phyloP scores from a whole-genome alignment of 2,888 invertebrate species.

The Tetragonisca angustula region DNA sequence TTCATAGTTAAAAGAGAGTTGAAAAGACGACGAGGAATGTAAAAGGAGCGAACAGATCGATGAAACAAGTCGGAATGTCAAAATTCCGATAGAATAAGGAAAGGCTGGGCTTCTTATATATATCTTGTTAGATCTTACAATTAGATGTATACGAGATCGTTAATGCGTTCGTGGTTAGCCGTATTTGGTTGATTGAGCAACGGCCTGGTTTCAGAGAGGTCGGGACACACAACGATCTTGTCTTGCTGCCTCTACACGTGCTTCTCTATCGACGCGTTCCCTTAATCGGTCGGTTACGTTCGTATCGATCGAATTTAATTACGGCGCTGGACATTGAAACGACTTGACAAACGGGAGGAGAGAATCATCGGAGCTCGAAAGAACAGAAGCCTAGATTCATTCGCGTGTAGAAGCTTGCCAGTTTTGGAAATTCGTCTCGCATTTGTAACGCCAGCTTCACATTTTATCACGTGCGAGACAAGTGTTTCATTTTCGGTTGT shows the following conservation, averaged over 20 bases:
- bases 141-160: slow-evolving; percentile 60
- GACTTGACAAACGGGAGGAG: slow-evolving; percentile 7
- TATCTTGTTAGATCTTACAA: slow-evolving; percentile 53
- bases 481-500: too few relatives aligned
- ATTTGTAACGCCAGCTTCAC: too few relatives aligned
- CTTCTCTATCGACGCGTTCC: slow-evolving; percentile 25
- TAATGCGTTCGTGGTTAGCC: slow-evolving; percentile 54
- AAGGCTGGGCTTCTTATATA: not conserved
- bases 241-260: slow-evolving; percentile 6
- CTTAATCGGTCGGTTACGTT: slow-evolving; percentile 37
- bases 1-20: not conserved
- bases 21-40: slow-evolving; percentile 6
- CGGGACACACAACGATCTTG: slow-evolving; percentile 38
- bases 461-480: too few relatives aligned
- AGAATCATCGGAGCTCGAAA: not conserved
- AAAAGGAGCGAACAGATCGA: not conserved
- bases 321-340: slow-evolving; percentile 49
- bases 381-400: not conserved
- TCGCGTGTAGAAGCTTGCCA: not conserved
- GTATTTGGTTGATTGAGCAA: slow-evolving; percentile 74
- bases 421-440: too few relatives aligned
- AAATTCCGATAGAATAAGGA: slow-evolving; percentile 39
- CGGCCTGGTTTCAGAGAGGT: slow-evolving; percentile 65
- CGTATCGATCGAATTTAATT: slow-evolving; percentile 51
- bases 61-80: slow-evolving; percentile 18